Evolutionary conservation across 92 coral and sea anemone genomes (phyloP), one percentile per base, ranked within the genome.

Genomic region (Diadumene lineata): DNA sequence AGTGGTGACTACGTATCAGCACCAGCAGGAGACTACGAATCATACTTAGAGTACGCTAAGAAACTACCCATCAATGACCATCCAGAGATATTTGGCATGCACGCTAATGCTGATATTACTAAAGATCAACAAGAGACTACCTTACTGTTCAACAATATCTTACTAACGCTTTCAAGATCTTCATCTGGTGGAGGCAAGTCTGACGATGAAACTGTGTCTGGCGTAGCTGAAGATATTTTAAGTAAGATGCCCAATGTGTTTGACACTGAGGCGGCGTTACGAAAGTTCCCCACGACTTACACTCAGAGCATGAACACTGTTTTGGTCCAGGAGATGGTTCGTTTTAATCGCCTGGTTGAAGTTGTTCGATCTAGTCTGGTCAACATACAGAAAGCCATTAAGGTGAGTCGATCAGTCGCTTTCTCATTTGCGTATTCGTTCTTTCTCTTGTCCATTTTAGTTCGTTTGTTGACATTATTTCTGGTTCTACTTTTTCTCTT

Each of bases 231-330:
- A 50, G 98, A 91, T 75, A 94, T 94, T 66, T 79, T 94, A 30
- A 78, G 93, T 70, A 94, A 91, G 83, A 75, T 94, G 73, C 98
- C 98, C 15, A 76, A 79, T 81, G 83, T 75, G 27, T 94, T 94
- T 70, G 94, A 94, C 50, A 94, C 98, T 0, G 98, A 94, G 73
- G 97, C 98, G 6, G 97, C 97, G 31, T 81, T 94, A 50, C 85
- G 97, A 32, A 94, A 94, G 60, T 94, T 63, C 68, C 98, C 98
- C 31, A 94, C 98, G 28, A 94, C 98, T 0, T 94, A 94, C 77
- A 84, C 98, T 7, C 98, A 94, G 89, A 94, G 98, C 38, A 94
- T 94, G 98, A 94, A 94, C 60, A 94, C 98, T 3, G 98, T 94
- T 29, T 57, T 94, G 73, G 98, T 94, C 43, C 98, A 94, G 85